Evolutionary conservation across 1,140 invertebrate genomes (phyloP), one percentile per base, ranked within the genome.

Genomic region (Leptopilina boulardi): DNA sequence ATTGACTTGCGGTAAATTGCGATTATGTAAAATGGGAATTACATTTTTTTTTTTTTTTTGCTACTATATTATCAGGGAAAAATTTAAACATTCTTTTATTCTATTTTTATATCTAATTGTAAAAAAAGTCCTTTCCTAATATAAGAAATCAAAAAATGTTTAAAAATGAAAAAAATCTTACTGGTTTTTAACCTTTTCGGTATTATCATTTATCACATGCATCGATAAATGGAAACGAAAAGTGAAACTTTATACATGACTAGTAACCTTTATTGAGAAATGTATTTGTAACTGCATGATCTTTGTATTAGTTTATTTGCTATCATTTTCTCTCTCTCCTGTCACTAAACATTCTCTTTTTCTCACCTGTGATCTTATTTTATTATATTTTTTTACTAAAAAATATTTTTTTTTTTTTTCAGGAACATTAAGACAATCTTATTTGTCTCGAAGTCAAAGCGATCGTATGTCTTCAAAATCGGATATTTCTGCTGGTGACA

Each of bases 371-470:
- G 5, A 0, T 18, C 47, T 51, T 51, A 51, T 51, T 51, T n/a
- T 51, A 18, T 18, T 15, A 0, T 15, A 44, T 51, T 18, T 18
- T 18, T 51, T 18, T 51, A 6, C 34, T 38, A 38, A 38, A 38
- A 38, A 38, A n/a, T n/a, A n/a, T n/a, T n/a, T n/a, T 38, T 38
- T 38, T 19, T 73, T 70, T 70, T 71, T 85, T 72, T 0, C 79
- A 87, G 86, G 83, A 21, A 85, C 79, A 71, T 71, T 78, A 8
- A 87, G 75, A 75, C 71, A 77, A 30, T 77, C 83, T 18, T 79
- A 59, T 30, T 71, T 88, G 11, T 85, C 78, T 47, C 85, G 90
- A 47, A 91, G 90, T 23, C 89, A 91, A 78, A 91, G 89, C 77
- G 88, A 91, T 0, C 79, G 88, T 9, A 84, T 85, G 2, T 80